Evolutionary conservation across 1,140 invertebrate genomes (phyloP), one percentile per base, ranked within the genome.

Genomic region (Oscheius sp.): DNA sequence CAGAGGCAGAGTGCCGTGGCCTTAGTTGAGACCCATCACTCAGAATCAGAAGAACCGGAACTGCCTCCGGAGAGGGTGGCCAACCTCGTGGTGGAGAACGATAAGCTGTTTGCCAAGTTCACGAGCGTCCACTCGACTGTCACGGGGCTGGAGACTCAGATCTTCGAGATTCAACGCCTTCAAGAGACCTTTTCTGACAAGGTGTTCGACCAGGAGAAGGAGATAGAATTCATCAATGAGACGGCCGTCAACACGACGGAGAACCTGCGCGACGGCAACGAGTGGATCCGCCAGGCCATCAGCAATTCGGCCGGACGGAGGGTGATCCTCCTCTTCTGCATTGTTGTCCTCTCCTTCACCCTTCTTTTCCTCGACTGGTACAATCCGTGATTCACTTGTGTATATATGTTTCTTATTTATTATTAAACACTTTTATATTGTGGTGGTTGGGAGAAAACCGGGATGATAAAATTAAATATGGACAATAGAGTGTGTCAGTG

Each of bases 321-420:
- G 80, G 92, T 95, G 0, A 96, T 92, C 89, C 91, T 96, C 73
- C 86, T 99, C 36, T 97, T 98, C 85, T 96, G 97, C 83, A 87
- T 98, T 38, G 86, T 97, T 70, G 93, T 98, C 36, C 92, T 97
- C 89, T 94, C 94, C 34, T 95, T 98, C 85, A 91, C 93, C 1
- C 86, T 99, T 46, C 86, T 98, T 20, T 98, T 98, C 85, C 88
- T 98, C 42, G 94, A 98, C 87, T 99, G 95, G 95, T 99, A 98
- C 84, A 98, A 97, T 89, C 91, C 92, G 82, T 95, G 89, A 90
- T 32, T 29, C 3, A 59, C 29, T 58, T 63, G 49, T 7, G 7
- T 7, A 26, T 26, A 20, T 55, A n/a, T 42, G n/a, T 42, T 42
- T 23, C 49, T 13, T 15, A 23, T 13, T n/a, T n/a, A n/a, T n/a